These are phyloP conservation scores for Sebastiscus tertius DNA, from an alignment of 2,797 vertebrate species.

Conservation along the genomic window DNA sequence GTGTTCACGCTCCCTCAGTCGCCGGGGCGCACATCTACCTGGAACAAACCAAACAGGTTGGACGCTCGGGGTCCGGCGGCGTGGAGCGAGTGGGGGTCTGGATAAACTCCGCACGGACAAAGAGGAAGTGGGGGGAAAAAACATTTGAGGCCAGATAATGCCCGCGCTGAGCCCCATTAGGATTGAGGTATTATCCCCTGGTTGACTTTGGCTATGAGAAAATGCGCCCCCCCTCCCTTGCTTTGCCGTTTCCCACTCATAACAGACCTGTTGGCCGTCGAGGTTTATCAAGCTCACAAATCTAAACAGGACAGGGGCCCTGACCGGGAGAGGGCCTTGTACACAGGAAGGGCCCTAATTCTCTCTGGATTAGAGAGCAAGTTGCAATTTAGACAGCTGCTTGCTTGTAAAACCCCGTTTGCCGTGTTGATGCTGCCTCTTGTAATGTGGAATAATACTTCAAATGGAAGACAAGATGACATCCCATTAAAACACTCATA, in stretches of 20 bases:
- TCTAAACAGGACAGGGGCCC: constrained; percentile 83
- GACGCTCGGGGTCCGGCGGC: constrained; percentile 3
- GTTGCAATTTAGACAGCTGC: constrained; percentile 82
- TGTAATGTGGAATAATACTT: not conserved
- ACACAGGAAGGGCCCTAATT: constrained; percentile 83
- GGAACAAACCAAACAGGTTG: constrained; percentile 69
- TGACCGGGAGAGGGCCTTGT: constrained; percentile 72
- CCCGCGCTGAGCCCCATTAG: constrained; percentile 81
- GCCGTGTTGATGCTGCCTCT: not conserved
- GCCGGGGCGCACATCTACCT: constrained; percentile 64
- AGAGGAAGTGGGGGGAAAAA: constrained; percentile 72
- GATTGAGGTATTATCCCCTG: constrained; percentile 80
- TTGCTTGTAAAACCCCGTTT: constrained; percentile 48
- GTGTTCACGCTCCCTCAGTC: constrained; percentile 45
- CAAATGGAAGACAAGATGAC: not conserved
- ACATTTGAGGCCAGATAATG: constrained; percentile 78
- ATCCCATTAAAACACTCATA: not conserved
- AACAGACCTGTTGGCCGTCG: constrained; percentile 84
- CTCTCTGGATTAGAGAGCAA: constrained; percentile 80
- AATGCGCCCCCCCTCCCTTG: constrained; percentile 55
- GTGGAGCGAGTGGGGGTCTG: constrained; percentile 43
- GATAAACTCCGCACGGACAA: constrained; percentile 78
- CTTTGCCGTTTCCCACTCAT: constrained; percentile 81
- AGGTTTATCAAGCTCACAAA: constrained; percentile 83
- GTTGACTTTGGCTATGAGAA: constrained; percentile 84